Evolutionary conservation across 2,113 vertebrate genomes (phyloP).

Genomic region (Merops nubicus): DNA sequence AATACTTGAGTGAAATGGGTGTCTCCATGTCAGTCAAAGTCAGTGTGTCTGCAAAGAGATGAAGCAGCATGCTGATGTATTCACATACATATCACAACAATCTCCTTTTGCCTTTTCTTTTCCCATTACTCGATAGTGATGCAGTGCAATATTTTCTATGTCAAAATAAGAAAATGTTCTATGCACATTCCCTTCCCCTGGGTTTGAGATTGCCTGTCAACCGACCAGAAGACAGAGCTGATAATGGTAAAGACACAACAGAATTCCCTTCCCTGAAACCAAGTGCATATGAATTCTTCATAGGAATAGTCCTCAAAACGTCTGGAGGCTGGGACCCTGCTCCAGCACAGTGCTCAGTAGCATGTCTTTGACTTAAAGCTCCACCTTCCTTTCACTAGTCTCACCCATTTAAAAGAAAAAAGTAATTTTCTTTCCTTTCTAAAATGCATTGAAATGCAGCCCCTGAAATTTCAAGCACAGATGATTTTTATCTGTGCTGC

Average conservation of each 20-base stretch:
- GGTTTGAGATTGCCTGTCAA: background rate
- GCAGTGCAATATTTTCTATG: slow-evolving; percentile 18
- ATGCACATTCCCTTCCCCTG: background rate
- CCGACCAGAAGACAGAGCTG: background rate
- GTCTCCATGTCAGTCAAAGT: slow-evolving; percentile 12
- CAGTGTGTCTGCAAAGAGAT: slow-evolving; percentile 4
- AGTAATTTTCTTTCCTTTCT: background rate
- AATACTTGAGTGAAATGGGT: slow-evolving; percentile 26
- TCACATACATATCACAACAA: slow-evolving; percentile 2
- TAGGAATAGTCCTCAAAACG: background rate
- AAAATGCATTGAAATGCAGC: background rate
- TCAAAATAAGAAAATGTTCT: slow-evolving; percentile 43
- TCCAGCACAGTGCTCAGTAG: background rate
- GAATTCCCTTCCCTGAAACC: slow-evolving; percentile 1
- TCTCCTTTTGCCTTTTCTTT: background rate
- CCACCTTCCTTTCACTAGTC: background rate
- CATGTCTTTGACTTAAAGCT: background rate
- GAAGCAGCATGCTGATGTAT: background rate
- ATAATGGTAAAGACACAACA: background rate
- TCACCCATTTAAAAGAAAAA: background rate
- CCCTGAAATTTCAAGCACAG: background rate
- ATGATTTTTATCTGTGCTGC: background rate
- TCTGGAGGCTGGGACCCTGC: background rate
- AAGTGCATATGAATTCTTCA: background rate
- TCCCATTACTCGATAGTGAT: background rate